Percentiles rank a stretch among this genome's conserved stretches.
Evolutionary conservation across 35 echinoderm and acorn worm species (phyloP).

Genomic region (Lytechinus variegatus): DNA sequence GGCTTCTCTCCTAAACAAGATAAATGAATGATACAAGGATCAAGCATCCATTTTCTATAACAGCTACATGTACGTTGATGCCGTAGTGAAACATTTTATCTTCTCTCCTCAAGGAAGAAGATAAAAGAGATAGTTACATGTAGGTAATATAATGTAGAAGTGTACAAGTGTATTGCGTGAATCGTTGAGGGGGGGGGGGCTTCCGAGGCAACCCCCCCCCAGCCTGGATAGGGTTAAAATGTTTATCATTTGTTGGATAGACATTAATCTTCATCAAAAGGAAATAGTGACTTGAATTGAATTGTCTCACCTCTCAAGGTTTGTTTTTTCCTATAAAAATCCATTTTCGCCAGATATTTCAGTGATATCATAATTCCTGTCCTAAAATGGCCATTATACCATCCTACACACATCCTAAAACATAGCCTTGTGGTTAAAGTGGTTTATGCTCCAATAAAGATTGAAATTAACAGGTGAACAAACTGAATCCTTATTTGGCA

Average conservation of each 20-base stretch:
- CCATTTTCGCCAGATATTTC: background rate
- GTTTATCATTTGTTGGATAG: no score
- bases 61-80: slow-evolving; percentile 39
- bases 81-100: slow-evolving; percentile 30
- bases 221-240: no score
- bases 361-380: background rate
- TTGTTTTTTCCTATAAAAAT: background rate
- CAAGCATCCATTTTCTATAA: slow-evolving; percentile 46
- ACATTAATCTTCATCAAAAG: no score
- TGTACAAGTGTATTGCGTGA: no score
- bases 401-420: background rate
- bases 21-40: background rate
- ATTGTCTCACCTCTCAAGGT: background rate
- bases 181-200: no score
- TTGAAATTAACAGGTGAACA: background rate
- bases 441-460: background rate
- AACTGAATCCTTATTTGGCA: no score
- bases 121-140: background rate
- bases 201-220: no score
- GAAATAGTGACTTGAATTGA: background rate
- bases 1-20: background rate
- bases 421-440: background rate
- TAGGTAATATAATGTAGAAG: no score
- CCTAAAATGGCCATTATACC: background rate
- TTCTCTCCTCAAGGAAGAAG: slow-evolving; percentile 6